Conservation (phyloP, 2,113 vertebrate genomes). For the Parus major region DNA sequence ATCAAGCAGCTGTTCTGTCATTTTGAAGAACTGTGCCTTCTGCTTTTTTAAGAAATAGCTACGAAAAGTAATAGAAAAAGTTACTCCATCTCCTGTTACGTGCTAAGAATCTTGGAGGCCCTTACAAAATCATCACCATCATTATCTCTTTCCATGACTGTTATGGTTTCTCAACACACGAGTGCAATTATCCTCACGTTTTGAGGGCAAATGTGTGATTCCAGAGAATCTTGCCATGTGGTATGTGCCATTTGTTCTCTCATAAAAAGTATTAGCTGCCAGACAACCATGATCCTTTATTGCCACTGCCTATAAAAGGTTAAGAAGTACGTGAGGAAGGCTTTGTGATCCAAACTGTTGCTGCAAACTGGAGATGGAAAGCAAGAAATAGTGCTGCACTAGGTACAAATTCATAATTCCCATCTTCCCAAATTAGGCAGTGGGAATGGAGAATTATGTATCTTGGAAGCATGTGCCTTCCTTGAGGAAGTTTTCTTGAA, state of each 20-base stretch:
- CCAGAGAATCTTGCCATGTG: background rate
- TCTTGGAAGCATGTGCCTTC: background rate
- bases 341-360: background rate
- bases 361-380: background rate
- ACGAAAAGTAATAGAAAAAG: background rate
- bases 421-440: background rate
- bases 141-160: background rate
- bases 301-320: background rate
- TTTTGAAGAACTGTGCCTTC: background rate
- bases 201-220: background rate
- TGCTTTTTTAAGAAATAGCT: constrained; percentile 6
- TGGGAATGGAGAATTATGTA: background rate
- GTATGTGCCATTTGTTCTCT: background rate
- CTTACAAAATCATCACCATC: background rate
- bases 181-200: background rate
- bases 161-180: background rate
- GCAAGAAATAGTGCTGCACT: background rate
- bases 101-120: background rate
- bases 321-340: background rate
- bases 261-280: background rate
- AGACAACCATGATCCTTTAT: background rate
- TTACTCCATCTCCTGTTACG: accelerated
- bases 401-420: background rate
- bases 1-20: constrained; percentile 32
- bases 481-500: background rate